Conservation (phyloP, 1,140 invertebrate species). For the Globodera rostochiensis region DNA sequence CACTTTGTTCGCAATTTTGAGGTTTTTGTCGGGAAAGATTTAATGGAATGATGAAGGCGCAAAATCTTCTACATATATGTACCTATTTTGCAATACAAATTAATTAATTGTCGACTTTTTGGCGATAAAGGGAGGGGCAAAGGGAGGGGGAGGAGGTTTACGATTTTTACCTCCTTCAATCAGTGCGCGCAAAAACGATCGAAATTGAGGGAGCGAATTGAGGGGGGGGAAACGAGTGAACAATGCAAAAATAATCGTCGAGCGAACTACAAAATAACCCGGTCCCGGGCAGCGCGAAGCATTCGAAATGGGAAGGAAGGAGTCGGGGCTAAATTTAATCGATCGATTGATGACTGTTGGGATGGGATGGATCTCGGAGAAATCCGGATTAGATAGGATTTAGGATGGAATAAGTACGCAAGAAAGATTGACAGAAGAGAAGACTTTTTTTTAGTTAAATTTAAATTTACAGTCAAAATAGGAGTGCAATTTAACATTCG, state of each 20-base stretch:
- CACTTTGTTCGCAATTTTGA: slow-evolving; percentile 32
- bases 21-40: neutral
- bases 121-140: neutral
- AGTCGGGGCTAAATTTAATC: neutral
- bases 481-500: neutral
- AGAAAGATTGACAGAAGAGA: slow-evolving; percentile 2
- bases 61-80: neutral
- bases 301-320: neutral
- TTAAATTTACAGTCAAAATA: neutral
- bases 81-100: neutral
- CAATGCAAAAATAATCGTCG: no score
- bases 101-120: neutral
- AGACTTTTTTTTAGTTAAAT: slow-evolving; percentile 9
- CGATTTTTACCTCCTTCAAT: neutral
- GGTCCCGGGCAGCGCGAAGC: neutral
- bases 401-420: neutral
- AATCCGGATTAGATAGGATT: neutral
- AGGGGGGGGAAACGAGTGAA: no score
- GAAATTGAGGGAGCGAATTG: no score
- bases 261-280: neutral
- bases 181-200: no score
- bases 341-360: no score
- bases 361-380: neutral
- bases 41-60: neutral
- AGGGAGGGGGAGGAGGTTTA: neutral